Conservation (phyloP, 2,113 vertebrate species). For the Cavia aperea region DNA sequence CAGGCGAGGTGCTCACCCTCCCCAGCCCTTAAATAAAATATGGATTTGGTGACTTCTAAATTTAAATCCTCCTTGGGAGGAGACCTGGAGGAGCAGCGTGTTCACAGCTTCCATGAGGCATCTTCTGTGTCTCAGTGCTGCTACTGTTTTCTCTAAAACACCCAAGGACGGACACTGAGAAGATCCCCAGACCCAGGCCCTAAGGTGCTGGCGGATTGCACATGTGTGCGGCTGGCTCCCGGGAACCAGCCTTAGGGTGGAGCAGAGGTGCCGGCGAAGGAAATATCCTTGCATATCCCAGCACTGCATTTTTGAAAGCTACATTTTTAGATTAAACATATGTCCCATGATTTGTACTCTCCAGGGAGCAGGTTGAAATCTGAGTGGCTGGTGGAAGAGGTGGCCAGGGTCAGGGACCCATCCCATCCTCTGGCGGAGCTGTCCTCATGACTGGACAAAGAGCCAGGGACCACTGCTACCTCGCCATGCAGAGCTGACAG, state of each 20-base stretch:
- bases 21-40: conserved; percentile 49
- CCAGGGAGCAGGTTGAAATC: conserved; percentile 73
- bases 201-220: conserved; percentile 42
- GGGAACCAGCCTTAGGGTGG: conserved; percentile 72
- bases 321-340: conserved; percentile 75
- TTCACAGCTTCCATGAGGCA: conserved; percentile 67
- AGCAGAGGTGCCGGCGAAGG: conserved; percentile 70
- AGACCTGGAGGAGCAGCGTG: conserved; percentile 58
- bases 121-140: conserved; percentile 70
- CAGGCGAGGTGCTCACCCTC: conserved; percentile 36
- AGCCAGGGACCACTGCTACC: conserved; percentile 72
- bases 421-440: conserved; percentile 69
- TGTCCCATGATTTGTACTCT: conserved; percentile 76
- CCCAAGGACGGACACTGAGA: conserved; percentile 67
- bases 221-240: conserved; percentile 64
- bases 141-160: conserved; percentile 69
- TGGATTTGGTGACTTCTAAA: conserved; percentile 65
- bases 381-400: conserved; percentile 62
- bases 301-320: conserved; percentile 73
- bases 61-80: conserved; percentile 60
- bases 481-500: conserved; percentile 80
- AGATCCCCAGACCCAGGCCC: conserved; percentile 64
- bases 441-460: conserved; percentile 75
- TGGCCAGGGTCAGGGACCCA: conserved; percentile 59
- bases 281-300: conserved; percentile 72